A percentile compares a stretch with the other conserved stretches of the same genome.
These are phyloP conservation scores for Lamellibrachia columna DNA, from an alignment of 2,888 invertebrate genomes.

Conservation along the genomic window DNA sequence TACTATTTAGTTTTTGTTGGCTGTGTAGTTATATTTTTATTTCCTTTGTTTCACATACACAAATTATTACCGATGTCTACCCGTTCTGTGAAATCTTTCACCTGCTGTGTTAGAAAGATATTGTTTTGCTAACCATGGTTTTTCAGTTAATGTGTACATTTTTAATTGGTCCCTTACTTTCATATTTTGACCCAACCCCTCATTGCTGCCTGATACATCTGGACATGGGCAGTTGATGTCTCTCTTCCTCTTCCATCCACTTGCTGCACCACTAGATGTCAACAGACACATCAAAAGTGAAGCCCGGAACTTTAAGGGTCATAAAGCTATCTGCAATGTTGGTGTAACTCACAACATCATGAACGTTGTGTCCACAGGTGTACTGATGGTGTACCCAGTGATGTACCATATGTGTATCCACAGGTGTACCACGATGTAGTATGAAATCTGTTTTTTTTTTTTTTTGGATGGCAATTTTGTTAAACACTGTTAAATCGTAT, in stretches of 20 bases:
- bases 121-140: too few species aligned
- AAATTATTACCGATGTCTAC: too few species aligned
- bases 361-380: neutral
- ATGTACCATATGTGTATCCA: neutral
- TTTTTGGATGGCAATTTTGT: too few species aligned
- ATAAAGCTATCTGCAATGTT: neutral
- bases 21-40: too few species aligned
- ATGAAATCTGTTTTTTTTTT: too few species aligned
- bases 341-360: neutral
- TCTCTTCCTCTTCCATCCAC: neutral
- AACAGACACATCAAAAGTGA: neutral
- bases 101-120: too few species aligned
- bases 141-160: too few species aligned
- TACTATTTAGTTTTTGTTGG: too few species aligned
- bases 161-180: too few species aligned
- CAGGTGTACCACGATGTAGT: neutral
- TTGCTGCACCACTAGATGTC: neutral
- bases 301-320: neutral
- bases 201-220: neutral
- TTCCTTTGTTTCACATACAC: too few species aligned
- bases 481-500: too few species aligned
- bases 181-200: neutral
- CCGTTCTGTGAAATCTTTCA: too few species aligned
- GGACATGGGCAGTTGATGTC: neutral
- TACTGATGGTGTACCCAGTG: neutral